Base-by-base conservation (phyloP, 1,140 invertebrate species). In the Ceratosolen solmsi region DNA sequence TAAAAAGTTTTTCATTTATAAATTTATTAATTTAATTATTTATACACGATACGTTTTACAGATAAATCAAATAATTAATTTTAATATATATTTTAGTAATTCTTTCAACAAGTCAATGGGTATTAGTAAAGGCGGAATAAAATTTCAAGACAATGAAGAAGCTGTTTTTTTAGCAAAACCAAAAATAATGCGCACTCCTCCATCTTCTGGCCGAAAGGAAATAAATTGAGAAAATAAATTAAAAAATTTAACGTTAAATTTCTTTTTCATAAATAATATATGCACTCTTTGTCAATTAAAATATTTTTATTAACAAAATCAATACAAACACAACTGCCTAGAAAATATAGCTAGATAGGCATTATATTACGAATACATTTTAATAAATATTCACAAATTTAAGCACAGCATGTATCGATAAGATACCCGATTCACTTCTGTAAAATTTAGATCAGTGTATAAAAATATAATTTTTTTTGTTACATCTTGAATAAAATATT, bases 81-180 rank as follows among this genome's bases (percentile, higher is more conserved):
- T 13, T 25, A 56, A 56, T 63, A 63, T 63, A 20, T 63, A 30
- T 80, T 63, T 71, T 33, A 72, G 17, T 41, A n/a, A 46, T 71
- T 33, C 74, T 46, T 25, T 60, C 46, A 49, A 41, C 33, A 80
- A 41, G 46, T 15, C 27, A 51, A 15, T 70, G 33, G 11, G 25
- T 22, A 30, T 38, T 27, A 8, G 13, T 13, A 58, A 73, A 72
- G 36, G 9, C 2, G 51, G 38, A 49, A 68, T 63, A 33, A 65
- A 60, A 25, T 54, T 49, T n/a, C 20, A 27, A 54, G 70, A 80
- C 70, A 81, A 82, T 58, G 86, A 84, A 33, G 82, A 85, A 73
- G 86, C 87, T n/a, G 88, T 85, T 30, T 90, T 90, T 75, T 36
- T 85, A 36, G 84, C 89, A 0, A 90, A 89, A 75, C 88, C 88